Evolutionary conservation across 2,888 invertebrate genomes (phyloP), one percentile per base, ranked within the genome.

Genomic region (Pterostichus niger): DNA sequence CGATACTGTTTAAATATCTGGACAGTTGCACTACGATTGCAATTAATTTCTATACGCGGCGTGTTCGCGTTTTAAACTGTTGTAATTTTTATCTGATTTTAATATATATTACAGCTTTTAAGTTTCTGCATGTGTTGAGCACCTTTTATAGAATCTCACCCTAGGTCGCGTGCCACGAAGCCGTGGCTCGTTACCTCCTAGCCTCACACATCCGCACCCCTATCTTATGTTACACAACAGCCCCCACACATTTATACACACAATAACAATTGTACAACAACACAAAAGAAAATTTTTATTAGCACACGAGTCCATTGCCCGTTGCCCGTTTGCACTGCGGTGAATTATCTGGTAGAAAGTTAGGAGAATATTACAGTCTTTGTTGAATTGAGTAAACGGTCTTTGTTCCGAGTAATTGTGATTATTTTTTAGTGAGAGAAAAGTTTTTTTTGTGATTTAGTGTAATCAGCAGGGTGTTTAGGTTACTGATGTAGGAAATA

Each of bases 371-470:
- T 64, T 15, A 40, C 64, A 11, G 68, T 44, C 68, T 71, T 71
- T 71, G 68, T 71, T 40, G 17, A 15, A 17, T 56, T 13, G 56
- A 56, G 56, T 56, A 56, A 56, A 56, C 10, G 17, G 44, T 40
- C 46, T 71, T 71, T 71, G 68, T 71, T 71, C 68, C 17, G 15
- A 10, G 68, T 71, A 71, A 71, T 71, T 71, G 44, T 17, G 68
- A 44, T 4, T 11, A 71, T 64, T 71, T 71, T 68, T 71, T 71
- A 44, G 68, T 71, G 44, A 6, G 56, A 17, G 56, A 56, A 56
- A 56, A 17, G 9, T 40, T 71, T 40, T 71, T 71, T 71, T 71
- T 71, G 68, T 71, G 68, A 71, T 71, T 71, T 71, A 44, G 68
- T 71, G 68, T 71, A 71, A 71, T 71, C 68, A 71, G 68, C 68